Evolutionary conservation across 2,797 vertebrate genomes (phyloP), one percentile per base, ranked within the genome.

Genomic region (Coilia nasus): DNA sequence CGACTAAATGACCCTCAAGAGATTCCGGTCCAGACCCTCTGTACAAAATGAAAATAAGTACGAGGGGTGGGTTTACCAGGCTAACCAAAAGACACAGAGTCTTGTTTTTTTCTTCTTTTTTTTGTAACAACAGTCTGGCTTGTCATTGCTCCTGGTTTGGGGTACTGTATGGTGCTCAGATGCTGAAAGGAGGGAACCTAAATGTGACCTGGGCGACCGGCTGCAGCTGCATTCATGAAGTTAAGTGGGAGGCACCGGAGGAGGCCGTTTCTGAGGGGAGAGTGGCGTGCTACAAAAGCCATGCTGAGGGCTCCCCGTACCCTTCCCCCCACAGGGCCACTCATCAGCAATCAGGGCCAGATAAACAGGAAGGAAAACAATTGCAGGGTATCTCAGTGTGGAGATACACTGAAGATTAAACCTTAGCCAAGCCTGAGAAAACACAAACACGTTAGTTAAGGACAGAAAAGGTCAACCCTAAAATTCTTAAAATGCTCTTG

Each of bases 311-410:
- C 50, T 54, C 50, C 50, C 50, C 50, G 6, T 83, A 54, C 67
- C 86, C 54, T 46, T 41, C 54, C 82, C 62, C 85, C 28, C 31
- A 23, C 56, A 14, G 47, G 50, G 23, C 25, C 83, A 44, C 81
- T 67, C 85, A 78, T 87, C 81, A 84, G 88, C 78, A 87, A 88
- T 87, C 88, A 85, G 85, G 83, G 86, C 80, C 28, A 87, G 87
- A 90, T 87, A 87, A 91, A 89, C 88, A 90, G 90, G 88, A 91
- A 89, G 82, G 83, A 86, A 85, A 50, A 84, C 83, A 89, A 89
- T 89, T 85, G 80, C 80, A 23, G 54, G 80, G 88, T 87, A 88
- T 88, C 88, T 89, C 82, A 88, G 85, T 84, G 60, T 85, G 83
- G 83, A 87, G 87, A 86, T 81, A 85, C 47, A 82, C 41, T 41